Evolutionary conservation across 2,797 vertebrate genomes (phyloP).

Genomic region (Pipistrellus pipistrellus): DNA sequence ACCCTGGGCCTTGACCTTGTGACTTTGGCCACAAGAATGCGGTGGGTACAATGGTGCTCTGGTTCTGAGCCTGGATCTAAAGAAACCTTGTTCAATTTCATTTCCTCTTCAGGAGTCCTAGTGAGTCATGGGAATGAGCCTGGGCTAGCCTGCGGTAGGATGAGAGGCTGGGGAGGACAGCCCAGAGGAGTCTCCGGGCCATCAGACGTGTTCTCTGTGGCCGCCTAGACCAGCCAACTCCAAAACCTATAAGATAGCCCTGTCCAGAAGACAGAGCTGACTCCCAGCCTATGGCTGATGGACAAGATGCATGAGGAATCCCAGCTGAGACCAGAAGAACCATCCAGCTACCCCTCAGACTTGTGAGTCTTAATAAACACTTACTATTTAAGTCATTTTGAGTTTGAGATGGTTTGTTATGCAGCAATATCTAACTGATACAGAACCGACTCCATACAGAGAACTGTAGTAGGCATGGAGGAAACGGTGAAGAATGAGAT

Average conservation of each 20-base stretch:
- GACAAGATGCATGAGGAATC: background rate
- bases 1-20: background rate
- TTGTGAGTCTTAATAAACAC: background rate
- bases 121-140: background rate
- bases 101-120: background rate
- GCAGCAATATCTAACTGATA: background rate
- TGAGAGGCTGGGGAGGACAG: background rate
- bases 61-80: background rate
- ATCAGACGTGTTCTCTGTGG: background rate
- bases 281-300: background rate
- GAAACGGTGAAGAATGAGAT: background rate
- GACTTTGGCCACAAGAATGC: background rate
- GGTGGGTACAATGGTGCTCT: accelerated
- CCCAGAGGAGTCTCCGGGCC: background rate
- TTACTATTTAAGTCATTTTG: background rate
- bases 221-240: background rate
- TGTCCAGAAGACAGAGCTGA: background rate
- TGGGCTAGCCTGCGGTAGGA: background rate
- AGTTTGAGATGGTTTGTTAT: background rate
- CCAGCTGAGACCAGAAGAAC: background rate
- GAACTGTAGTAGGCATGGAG: background rate
- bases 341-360: background rate
- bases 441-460: background rate
- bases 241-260: background rate
- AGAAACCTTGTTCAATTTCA: background rate